Conservation (phyloP, 1,140 invertebrate genomes). For the Drosophila subpulchrella region DNA sequence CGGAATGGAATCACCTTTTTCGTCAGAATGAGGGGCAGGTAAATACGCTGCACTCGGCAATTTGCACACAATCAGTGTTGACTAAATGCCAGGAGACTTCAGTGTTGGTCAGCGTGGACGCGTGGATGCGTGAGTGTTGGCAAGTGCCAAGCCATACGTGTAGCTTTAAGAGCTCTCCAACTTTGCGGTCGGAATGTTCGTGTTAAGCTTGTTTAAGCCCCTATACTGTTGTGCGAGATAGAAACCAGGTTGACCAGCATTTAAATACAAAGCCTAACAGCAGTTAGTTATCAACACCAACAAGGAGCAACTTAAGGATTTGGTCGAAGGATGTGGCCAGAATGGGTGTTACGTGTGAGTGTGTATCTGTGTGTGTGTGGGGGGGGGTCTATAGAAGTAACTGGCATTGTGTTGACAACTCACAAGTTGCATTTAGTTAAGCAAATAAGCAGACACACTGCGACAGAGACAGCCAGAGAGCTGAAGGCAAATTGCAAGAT, state of each 20-base stretch:
- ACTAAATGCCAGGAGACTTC: conserved; percentile 12
- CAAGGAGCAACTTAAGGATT: conserved; percentile 12
- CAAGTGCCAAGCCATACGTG: background rate
- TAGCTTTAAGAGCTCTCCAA: conserved; percentile 4
- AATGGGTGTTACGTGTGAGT: background rate
- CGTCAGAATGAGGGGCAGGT: background rate
- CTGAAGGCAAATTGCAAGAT: conserved; percentile 61
- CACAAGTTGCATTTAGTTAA: conserved; percentile 81
- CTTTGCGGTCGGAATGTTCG: background rate
- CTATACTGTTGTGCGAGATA: background rate
- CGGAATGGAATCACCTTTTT: conserved; percentile 3
- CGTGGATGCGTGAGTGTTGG: conserved; percentile 3
- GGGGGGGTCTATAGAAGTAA: conserved; percentile 15
- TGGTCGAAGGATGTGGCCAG: conserved; percentile 12
- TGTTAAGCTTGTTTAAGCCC: conserved; percentile 12
- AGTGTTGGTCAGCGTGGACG: conserved; percentile 14
- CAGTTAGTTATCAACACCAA: conserved; percentile 59
- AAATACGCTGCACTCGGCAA: background rate
- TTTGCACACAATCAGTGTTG: conserved; percentile 32
- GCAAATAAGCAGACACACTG: conserved; percentile 64
- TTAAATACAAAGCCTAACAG: conserved; percentile 39
- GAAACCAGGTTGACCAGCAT: conserved; percentile 46
- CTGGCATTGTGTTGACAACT: conserved; percentile 72
- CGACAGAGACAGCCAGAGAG: conserved; percentile 2
- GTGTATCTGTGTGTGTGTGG: background rate